These are phyloP conservation scores for Suncus etruscus DNA, from an alignment of 2,113 vertebrate genomes.

Conservation along the genomic window DNA sequence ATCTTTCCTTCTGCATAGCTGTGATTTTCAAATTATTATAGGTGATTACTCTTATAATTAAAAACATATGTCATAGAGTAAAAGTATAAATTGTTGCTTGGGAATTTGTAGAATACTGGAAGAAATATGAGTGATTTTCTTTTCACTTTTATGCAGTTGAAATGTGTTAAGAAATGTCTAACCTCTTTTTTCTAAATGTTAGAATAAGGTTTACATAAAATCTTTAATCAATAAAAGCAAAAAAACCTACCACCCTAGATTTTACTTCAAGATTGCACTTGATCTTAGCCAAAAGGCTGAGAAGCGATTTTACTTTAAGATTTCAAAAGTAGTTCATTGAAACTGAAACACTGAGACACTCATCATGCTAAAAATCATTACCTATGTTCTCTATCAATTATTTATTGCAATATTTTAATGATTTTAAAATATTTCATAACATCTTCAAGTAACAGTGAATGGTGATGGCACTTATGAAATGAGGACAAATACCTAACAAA, in stretches of 20 bases:
- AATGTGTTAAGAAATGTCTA: neutral
- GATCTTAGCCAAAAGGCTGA: no score
- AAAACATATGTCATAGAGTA: neutral
- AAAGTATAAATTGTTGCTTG: neutral
- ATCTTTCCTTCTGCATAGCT: neutral
- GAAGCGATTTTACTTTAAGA: constrained; percentile 8
- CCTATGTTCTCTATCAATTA: neutral
- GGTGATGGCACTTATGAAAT: neutral
- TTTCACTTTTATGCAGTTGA: neutral
- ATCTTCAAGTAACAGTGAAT: neutral
- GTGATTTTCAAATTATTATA: neutral
- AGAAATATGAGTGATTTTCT: neutral
- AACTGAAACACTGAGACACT: neutral
- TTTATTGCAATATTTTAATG: neutral
- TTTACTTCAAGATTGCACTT: constrained; percentile 19
- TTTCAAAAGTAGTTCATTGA: neutral
- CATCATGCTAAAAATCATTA: constrained; percentile 30
- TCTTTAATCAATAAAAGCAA: neutral
- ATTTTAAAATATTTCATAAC: constrained; percentile 8
- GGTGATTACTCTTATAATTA: neutral
- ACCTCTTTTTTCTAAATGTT: constrained; percentile 4
- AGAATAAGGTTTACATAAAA: neutral
- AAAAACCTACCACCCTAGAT: neutral
- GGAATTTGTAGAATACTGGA: neutral
- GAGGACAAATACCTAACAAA: neutral